Conservation (phyloP, 64 coral and sea anemone genomes). For the Stylophora pistillata region DNA sequence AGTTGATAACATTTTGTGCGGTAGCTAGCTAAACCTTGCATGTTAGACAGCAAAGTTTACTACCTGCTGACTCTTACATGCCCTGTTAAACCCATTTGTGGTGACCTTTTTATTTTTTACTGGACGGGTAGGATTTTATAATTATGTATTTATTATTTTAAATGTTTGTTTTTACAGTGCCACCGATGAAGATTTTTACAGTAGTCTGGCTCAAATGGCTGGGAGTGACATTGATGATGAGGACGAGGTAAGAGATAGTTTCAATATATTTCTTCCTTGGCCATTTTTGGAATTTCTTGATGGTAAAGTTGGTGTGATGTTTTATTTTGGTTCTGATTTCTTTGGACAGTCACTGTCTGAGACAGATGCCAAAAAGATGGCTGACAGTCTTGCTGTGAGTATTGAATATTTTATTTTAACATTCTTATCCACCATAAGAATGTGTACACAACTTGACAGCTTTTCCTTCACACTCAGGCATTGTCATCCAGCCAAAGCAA, state of each 20-base stretch:
- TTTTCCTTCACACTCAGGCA: too few relatives aligned
- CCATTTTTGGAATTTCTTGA: not conserved
- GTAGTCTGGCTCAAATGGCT: slow-evolving; percentile 83
- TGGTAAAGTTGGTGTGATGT: not conserved
- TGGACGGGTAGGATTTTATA: not conserved
- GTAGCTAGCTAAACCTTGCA: too few relatives aligned
- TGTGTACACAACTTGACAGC: too few relatives aligned
- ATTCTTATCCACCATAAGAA: too few relatives aligned
- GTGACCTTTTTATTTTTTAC: not conserved
- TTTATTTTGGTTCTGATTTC: not conserved
- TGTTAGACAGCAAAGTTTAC: too few relatives aligned
- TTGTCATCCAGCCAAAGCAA: too few relatives aligned
- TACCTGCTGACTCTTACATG: too few relatives aligned
- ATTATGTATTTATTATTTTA: not conserved
- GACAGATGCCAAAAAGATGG: slow-evolving; percentile 77
- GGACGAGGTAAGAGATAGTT: slow-evolving; percentile 8
- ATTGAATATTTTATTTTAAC: not conserved
- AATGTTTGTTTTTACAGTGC: slow-evolving; percentile 56
- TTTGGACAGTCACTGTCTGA: slow-evolving; percentile 62
- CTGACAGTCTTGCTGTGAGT: slow-evolving; percentile 73
- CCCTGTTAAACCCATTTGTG: too few relatives aligned
- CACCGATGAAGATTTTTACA: slow-evolving; percentile 94
- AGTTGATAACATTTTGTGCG: too few relatives aligned
- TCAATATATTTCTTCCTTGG: too few relatives aligned
- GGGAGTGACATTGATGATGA: slow-evolving; percentile 67